phyloP scores from a whole-genome alignment of 2,797 vertebrate genomes.

The Arremon brunneinucha region DNA sequence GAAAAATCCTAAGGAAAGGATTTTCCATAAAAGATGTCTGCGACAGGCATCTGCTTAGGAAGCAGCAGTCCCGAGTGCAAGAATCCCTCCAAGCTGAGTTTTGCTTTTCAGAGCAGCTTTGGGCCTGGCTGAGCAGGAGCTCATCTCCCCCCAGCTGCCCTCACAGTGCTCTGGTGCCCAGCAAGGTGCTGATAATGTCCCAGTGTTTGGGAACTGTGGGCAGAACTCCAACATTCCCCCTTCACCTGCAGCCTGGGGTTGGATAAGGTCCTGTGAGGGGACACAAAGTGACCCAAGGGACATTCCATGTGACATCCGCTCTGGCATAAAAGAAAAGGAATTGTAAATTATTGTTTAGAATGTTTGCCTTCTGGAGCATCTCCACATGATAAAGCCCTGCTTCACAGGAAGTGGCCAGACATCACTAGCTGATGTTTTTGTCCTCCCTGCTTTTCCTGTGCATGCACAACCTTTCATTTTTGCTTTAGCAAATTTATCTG shows the following conservation, averaged over 20 bases:
- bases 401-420: fast-evolving
- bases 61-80: not conserved
- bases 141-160: not conserved
- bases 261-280: not conserved
- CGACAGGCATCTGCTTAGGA: not conserved
- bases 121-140: not conserved
- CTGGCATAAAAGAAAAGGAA: not conserved
- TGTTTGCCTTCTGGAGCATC: not conserved
- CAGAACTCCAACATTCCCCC: not conserved
- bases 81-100: not conserved
- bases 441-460: fast-evolving
- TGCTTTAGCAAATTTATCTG: too few relatives aligned
- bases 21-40: too few relatives aligned
- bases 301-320: not conserved
- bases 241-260: not conserved
- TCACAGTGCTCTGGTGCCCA: not conserved
- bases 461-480: not conserved
- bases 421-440: not conserved
- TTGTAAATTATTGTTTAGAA: not conserved
- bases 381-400: too few relatives aligned
- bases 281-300: not conserved
- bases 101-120: not conserved
- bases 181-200: not conserved
- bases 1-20: too few relatives aligned
- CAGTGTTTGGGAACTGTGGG: not conserved